A percentile compares a stretch with the other conserved stretches of the same genome.
phyloP scores from a whole-genome alignment of 1,140 invertebrate species.

The Semibalanus balanoides region DNA sequence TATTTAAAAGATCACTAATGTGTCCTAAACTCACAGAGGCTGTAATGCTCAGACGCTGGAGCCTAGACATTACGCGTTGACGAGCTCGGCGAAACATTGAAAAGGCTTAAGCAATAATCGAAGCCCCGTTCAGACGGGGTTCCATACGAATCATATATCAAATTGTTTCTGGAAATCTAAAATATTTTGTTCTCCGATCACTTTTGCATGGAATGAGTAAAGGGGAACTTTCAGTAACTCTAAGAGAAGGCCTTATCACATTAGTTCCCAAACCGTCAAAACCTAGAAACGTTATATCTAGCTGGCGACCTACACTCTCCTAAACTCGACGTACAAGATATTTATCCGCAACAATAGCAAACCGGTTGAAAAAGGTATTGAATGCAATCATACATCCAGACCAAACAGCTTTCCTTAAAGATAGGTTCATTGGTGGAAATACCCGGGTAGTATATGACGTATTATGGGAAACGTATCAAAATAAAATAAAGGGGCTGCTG shows the following conservation, averaged over 20 bases:
- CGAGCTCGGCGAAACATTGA: neutral
- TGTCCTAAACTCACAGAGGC: no score
- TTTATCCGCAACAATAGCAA: neutral
- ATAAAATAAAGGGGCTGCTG: neutral
- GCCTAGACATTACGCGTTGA: neutral
- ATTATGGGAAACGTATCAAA: neutral
- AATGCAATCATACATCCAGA: neutral
- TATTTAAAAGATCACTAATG: no score
- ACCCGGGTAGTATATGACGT: neutral
- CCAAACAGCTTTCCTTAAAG: neutral
- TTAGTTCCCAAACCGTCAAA: neutral
- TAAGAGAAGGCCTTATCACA: neutral
- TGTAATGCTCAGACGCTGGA: no score
- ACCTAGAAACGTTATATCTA: neutral
- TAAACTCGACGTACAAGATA: neutral
- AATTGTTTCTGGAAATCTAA: neutral
- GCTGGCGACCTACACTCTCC: neutral
- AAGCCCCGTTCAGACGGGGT: neutral
- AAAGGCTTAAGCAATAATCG: neutral
- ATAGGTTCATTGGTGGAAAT: neutral
- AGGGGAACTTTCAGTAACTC: neutral
- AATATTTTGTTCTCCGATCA: neutral
- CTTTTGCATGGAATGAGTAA: neutral
- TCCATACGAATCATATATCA: neutral
- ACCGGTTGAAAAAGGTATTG: neutral